Evolutionary conservation across 2,113 vertebrate species (phyloP).

Genomic region (Epinephelus lanceolatus): DNA sequence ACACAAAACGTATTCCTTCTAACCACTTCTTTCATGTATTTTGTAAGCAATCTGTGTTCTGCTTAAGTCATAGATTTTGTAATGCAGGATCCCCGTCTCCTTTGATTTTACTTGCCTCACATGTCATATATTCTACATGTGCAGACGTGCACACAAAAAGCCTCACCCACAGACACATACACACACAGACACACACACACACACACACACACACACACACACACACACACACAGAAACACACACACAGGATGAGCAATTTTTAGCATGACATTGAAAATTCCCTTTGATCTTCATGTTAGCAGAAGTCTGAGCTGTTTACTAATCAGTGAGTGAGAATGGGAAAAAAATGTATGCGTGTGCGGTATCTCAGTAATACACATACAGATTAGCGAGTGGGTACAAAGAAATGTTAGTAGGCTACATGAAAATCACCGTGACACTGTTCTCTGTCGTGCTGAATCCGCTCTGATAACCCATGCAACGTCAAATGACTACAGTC

Average conservation of each 20-base stretch:
- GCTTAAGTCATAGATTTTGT: conserved; percentile 22
- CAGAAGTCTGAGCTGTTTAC: conserved; percentile 64
- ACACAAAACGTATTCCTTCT: background rate
- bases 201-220: conserved; percentile 28
- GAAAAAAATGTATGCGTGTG: conserved; percentile 49
- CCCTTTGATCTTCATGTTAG: conserved; percentile 75
- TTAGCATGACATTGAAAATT: conserved; percentile 74
- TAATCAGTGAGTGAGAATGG: conserved; percentile 64
- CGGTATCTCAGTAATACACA: conserved; percentile 51
- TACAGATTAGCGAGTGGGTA: conserved; percentile 55
- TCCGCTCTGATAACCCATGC: conserved; percentile 35
- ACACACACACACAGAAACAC: conserved; percentile 14
- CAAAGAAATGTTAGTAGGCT: conserved; percentile 56
- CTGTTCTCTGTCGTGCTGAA: conserved; percentile 44
- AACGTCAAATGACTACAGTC: conserved; percentile 40
- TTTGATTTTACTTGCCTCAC: conserved; percentile 44
- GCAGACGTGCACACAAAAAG: conserved; percentile 42
- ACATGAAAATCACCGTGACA: conserved; percentile 56
- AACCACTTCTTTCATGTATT: conserved; percentile 39
- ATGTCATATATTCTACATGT: conserved; percentile 51
- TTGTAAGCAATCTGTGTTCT: conserved; percentile 29
- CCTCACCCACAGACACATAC: conserved; percentile 24
- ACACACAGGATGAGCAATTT: conserved; percentile 58
- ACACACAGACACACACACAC: conserved; percentile 33
- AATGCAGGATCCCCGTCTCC: background rate